A percentile compares a stretch with the other conserved stretches of the same genome.
Evolutionary conservation across 2,888 invertebrate species (phyloP).

Genomic region (Rapana venosa): DNA sequence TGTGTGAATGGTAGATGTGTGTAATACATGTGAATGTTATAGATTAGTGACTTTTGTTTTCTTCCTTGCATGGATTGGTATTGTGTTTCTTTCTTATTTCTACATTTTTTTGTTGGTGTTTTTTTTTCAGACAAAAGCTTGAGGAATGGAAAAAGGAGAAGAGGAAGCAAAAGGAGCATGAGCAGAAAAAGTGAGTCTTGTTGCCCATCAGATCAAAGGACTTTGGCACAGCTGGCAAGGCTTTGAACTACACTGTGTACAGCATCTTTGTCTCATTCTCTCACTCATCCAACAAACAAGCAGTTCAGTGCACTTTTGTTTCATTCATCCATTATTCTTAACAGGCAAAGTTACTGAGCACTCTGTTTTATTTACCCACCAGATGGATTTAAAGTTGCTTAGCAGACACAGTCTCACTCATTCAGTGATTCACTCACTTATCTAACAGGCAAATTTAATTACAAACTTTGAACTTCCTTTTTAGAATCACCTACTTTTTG

Average conservation of each 20-base stretch:
- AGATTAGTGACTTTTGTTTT: background rate
- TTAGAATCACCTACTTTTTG: too few relatives aligned
- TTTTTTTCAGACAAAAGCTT: slow-evolving; percentile 13
- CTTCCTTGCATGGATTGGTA: background rate
- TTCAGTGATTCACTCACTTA: too few relatives aligned
- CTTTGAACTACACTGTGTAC: background rate
- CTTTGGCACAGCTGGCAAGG: too few relatives aligned
- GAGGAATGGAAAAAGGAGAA: slow-evolving; percentile 29
- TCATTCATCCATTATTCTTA: too few relatives aligned
- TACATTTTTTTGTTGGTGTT: background rate
- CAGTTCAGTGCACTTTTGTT: too few relatives aligned
- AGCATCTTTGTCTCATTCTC: background rate
- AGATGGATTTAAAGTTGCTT: too few relatives aligned
- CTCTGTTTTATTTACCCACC: too few relatives aligned
- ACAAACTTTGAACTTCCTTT: too few relatives aligned
- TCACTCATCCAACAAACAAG: background rate
- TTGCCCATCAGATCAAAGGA: too few relatives aligned
- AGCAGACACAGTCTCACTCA: too few relatives aligned
- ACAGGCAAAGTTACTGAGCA: background rate
- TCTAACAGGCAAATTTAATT: too few relatives aligned
- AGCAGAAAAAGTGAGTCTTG: slow-evolving; percentile 25
- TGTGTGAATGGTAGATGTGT: background rate
- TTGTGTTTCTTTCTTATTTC: background rate
- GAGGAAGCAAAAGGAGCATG: background rate
- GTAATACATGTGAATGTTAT: background rate